Percentiles rank a stretch among this genome's conserved stretches.
Conservation (phyloP, 2,888 invertebrate species). For the Ceraclea dissimilis region DNA sequence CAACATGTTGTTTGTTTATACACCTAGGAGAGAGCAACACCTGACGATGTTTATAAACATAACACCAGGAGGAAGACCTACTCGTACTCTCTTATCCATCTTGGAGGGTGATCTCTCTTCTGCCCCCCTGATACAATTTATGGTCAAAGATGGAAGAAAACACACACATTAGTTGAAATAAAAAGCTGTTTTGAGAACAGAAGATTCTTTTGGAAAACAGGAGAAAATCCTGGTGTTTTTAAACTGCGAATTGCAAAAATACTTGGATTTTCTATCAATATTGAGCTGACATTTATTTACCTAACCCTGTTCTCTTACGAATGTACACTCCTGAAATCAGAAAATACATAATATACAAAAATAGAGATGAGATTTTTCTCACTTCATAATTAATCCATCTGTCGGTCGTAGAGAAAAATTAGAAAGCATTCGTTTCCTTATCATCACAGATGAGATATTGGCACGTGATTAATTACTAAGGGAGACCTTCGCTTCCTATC, state of each 20-base stretch:
- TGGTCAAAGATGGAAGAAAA: slow-evolving; percentile 4
- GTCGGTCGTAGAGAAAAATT: background rate
- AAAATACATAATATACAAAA: too few species aligned
- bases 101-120: background rate
- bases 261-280: too few species aligned
- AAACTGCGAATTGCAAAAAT: too few species aligned
- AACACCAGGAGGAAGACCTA: slow-evolving; percentile 6
- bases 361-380: too few species aligned
- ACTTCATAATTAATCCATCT: background rate
- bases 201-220: too few species aligned
- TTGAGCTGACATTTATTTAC: too few species aligned
- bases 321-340: too few species aligned
- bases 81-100: background rate
- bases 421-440: background rate
- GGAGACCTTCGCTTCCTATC: slow-evolving; percentile 9
- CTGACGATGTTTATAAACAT: slow-evolving; percentile 25
- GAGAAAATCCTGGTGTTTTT: too few species aligned
- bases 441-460: slow-evolving; percentile 6
- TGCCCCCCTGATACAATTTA: slow-evolving; percentile 10
- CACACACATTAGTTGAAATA: too few species aligned
- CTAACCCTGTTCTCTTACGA: too few species aligned
- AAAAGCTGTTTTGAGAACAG: too few species aligned
- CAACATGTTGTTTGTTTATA: slow-evolving; percentile 17
- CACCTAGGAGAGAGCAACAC: slow-evolving; percentile 23
- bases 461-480: slow-evolving; percentile 25